phyloP scores from a whole-genome alignment of 2,113 vertebrate species.

The Thryonomys swinderianus region DNA sequence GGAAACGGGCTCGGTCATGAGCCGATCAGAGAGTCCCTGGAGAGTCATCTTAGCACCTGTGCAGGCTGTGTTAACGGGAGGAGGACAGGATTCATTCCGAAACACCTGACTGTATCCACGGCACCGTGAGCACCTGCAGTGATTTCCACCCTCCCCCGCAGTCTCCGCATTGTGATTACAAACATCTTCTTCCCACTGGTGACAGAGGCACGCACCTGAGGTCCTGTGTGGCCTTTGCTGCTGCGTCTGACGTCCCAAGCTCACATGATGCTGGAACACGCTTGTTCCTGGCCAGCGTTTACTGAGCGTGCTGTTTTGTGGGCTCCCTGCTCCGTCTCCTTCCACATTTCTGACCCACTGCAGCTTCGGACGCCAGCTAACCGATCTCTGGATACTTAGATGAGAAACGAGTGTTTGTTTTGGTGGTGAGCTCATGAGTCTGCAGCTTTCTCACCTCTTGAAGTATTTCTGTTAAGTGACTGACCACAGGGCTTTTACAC shows the following conservation, averaged over 20 bases:
- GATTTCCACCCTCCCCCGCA: rapidly evolving
- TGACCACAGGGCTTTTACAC: neutral
- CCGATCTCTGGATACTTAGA: neutral
- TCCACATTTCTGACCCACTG: neutral
- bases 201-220: rapidly evolving
- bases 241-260: too few relatives aligned
- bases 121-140: too few relatives aligned
- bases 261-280: rapidly evolving
- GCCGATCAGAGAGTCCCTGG: too few relatives aligned
- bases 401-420: neutral
- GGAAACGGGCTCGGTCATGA: too few relatives aligned
- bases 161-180: rapidly evolving
- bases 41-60: rapidly evolving
- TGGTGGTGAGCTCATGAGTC: neutral
- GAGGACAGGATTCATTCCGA: neutral
- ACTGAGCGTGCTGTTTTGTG: too few relatives aligned
- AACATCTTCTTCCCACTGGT: rapidly evolving
- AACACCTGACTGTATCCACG: rapidly evolving
- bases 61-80: rapidly evolving
- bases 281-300: neutral
- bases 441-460: neutral
- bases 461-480: neutral
- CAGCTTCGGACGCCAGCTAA: neutral
- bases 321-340: too few relatives aligned
- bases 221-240: too few relatives aligned